phyloP scores from a whole-genome alignment of 2,888 invertebrate species.

The Pseudoips prasinana region DNA sequence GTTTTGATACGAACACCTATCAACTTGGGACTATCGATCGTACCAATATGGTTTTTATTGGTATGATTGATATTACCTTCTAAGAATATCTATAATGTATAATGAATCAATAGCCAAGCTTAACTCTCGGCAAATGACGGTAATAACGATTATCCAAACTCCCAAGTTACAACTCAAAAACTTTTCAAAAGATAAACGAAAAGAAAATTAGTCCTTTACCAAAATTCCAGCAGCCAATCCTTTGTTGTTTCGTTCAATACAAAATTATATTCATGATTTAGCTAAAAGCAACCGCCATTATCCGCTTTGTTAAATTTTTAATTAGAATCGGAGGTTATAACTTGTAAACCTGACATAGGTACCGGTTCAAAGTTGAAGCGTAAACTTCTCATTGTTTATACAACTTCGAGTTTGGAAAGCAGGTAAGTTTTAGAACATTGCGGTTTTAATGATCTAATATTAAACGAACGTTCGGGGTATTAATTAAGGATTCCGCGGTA shows the following conservation, averaged over 20 bases:
- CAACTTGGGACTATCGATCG: no score
- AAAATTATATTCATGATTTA: constrained; percentile 46
- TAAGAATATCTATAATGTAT: no score
- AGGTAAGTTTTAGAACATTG: constrained; percentile 79
- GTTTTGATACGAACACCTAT: no score
- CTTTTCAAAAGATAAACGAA: background rate
- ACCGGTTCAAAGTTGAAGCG: constrained; percentile 67
- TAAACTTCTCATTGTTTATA: constrained; percentile 77
- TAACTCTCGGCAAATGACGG: background rate
- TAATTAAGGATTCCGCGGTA: constrained; percentile 75
- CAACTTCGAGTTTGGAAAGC: constrained; percentile 70
- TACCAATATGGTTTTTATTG: no score
- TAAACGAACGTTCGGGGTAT: constrained; percentile 76
- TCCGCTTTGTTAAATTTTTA: constrained; percentile 72
- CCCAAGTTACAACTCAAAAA: constrained; percentile 15
- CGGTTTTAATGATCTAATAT: constrained; percentile 82
- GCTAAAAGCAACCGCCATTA: constrained; percentile 50
- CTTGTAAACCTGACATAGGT: constrained; percentile 71
- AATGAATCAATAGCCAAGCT: no score
- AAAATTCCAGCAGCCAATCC: constrained; percentile 4
- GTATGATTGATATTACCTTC: no score
- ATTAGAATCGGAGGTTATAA: constrained; percentile 70
- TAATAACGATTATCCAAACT: background rate
- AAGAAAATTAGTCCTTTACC: background rate
- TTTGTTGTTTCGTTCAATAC: constrained; percentile 27